Conservation (phyloP, 1,140 invertebrate species). For the Harlomillsia oculata region DNA sequence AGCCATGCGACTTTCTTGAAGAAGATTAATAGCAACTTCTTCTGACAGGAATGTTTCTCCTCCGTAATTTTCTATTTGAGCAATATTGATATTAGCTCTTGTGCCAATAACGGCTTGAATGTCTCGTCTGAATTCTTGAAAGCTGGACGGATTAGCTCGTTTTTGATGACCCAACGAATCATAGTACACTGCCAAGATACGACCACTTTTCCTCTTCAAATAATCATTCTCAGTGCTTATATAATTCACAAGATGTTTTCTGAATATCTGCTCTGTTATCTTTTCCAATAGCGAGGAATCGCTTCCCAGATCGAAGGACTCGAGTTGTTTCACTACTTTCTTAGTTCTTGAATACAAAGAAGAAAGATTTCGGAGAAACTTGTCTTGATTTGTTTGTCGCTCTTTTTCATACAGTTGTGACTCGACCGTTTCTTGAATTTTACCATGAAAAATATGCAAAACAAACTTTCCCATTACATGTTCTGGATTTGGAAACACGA, state of each 20-base stretch:
- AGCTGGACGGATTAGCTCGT: constrained; percentile 69
- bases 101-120: constrained; percentile 86
- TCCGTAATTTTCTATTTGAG: constrained; percentile 87
- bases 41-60: constrained; percentile 96
- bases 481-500: constrained; percentile 92
- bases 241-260: constrained; percentile 66
- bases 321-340: constrained; percentile 52
- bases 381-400: constrained; percentile 22
- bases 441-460: constrained; percentile 87
- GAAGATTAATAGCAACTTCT: constrained; percentile 83
- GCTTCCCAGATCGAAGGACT: constrained; percentile 62
- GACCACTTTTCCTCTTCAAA: constrained; percentile 61
- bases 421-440: constrained; percentile 54
- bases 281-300: constrained; percentile 71
- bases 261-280: constrained; percentile 72
- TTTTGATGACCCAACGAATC: constrained; percentile 90
- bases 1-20: constrained; percentile 84
- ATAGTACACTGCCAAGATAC: constrained; percentile 76
- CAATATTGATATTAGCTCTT: constrained; percentile 83
- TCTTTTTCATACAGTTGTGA: constrained; percentile 29
- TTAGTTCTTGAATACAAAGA: constrained; percentile 33
- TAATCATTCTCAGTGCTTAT: constrained; percentile 66
- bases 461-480: constrained; percentile 98
- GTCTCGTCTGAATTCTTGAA: constrained; percentile 84
- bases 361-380: constrained; percentile 35